phyloP scores from a whole-genome alignment of 2,888 invertebrate species.

The Scaptomyza cyrtandrae region DNA sequence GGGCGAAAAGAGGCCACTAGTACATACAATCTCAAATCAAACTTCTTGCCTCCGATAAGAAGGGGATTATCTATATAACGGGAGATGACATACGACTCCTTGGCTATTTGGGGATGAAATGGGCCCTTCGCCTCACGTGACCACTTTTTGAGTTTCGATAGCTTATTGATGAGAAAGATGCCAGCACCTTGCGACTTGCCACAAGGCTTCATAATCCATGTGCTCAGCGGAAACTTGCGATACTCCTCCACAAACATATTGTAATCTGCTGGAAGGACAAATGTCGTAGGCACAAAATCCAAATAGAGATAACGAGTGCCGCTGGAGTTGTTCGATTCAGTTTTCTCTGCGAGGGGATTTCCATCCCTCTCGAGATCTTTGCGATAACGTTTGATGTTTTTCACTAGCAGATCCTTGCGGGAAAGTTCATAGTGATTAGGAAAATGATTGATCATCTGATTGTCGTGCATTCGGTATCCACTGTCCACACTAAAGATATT shows the following conservation, averaged over 20 bases:
- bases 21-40: slow-evolving; percentile 95
- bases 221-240: slow-evolving; percentile 95
- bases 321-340: slow-evolving; percentile 85
- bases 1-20: slow-evolving; percentile 97
- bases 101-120: slow-evolving; percentile 92
- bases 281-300: slow-evolving; percentile 97
- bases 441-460: slow-evolving; percentile 97
- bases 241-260: slow-evolving; percentile 99
- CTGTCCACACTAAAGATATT: slow-evolving; percentile 96
- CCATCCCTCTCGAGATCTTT: slow-evolving; percentile 96
- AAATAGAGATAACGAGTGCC: slow-evolving; percentile 92
- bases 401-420: slow-evolving; percentile 96
- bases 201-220: slow-evolving; percentile 99
- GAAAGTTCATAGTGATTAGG: slow-evolving; percentile 98
- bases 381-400: slow-evolving; percentile 96
- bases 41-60: slow-evolving; percentile 97
- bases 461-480: slow-evolving; percentile 95
- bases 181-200: slow-evolving; percentile 96
- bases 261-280: slow-evolving; percentile 96
- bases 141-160: slow-evolving; percentile 96
- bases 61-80: slow-evolving; percentile 98
- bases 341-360: slow-evolving; percentile 92
- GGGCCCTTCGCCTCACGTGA: slow-evolving; percentile 94
- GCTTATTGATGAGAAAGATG: slow-evolving; percentile 96
- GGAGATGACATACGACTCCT: slow-evolving; percentile 98